Evolutionary conservation across 1,140 invertebrate species (phyloP), one percentile per base, ranked within the genome.

Genomic region (Sminthurinus signatus): DNA sequence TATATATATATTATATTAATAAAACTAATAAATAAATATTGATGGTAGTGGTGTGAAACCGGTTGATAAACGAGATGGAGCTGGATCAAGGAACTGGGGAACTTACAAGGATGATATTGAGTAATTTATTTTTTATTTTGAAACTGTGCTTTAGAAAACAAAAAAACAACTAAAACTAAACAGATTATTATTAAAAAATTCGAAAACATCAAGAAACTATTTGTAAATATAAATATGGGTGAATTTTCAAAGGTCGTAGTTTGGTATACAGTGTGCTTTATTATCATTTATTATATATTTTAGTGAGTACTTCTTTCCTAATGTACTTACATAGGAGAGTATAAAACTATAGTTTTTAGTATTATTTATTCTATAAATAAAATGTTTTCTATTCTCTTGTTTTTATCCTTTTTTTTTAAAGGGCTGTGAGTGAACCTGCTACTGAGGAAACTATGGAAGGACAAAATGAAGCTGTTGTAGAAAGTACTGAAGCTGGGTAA

Each of bases 71-170:
- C 86, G 89, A 70, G 93, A 96, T 75, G 94, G 93, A 75, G 87
- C 84, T 80, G 94, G 93, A 60, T 85, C 91, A 72, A 90, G 93
- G 78, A 97, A 96, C 77, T 96, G 94, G 93, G 93, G 93, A 72
- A 91, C 87, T 52, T 84, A 92, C 71, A 91, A 89, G 76, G 91
- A 95, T 79, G 90, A 94, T 72, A 85, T 92, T 70, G 89, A 90
- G 78, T 84, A 80, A 83, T 80, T 80, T 28, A n/a, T n/a, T n/a
- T n/a, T n/a, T n/a, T n/a, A n/a, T n/a, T n/a, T n/a, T 31, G 10
- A 8, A 59, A 25, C 56, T 43, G 8, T 25, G 54, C 21, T 46
- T 23, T 59, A 4, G 46, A n/a, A n/a, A n/a, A n/a, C n/a, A n/a
- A n/a, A n/a, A n/a, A n/a, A n/a, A n/a, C n/a, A n/a, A n/a, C n/a